phyloP scores from a whole-genome alignment of 2,113 vertebrate genomes.

The Sciurus niger region DNA sequence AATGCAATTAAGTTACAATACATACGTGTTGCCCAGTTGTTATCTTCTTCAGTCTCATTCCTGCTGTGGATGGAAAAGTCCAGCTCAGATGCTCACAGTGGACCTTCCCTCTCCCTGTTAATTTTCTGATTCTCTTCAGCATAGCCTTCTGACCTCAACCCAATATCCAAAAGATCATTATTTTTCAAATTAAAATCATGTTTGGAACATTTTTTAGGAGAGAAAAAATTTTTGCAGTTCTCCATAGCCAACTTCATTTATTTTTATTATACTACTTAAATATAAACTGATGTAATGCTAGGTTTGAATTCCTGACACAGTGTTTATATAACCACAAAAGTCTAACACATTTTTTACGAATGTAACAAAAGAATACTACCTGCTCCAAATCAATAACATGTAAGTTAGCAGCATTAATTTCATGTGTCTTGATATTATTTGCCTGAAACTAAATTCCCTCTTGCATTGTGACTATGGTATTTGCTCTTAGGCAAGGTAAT shows the following conservation, averaged over 20 bases:
- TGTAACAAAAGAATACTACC: constrained; percentile 12
- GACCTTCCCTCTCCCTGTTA: background rate
- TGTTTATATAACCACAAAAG: background rate
- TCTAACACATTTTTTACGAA: background rate
- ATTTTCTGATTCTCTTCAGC: background rate
- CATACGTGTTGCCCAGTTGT: background rate
- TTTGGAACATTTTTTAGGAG: background rate
- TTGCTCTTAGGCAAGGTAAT: background rate
- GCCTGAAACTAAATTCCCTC: constrained; percentile 16
- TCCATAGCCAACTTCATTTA: background rate
- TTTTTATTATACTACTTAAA: constrained; percentile 59
- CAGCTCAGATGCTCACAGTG: background rate
- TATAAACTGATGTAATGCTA: constrained; percentile 29
- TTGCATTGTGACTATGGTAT: background rate
- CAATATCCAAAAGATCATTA: background rate
- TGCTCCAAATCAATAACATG: background rate
- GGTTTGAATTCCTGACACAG: background rate
- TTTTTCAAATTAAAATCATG: constrained; percentile 20
- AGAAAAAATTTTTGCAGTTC: background rate
- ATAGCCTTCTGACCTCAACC: background rate
- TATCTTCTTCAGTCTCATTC: background rate
- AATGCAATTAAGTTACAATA: background rate
- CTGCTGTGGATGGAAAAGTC: background rate
- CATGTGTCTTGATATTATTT: constrained; percentile 21
- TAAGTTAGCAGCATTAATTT: constrained; percentile 17